These are phyloP conservation scores for Andrena fulva DNA, from an alignment of 2,888 invertebrate genomes.

Conservation along the genomic window DNA sequence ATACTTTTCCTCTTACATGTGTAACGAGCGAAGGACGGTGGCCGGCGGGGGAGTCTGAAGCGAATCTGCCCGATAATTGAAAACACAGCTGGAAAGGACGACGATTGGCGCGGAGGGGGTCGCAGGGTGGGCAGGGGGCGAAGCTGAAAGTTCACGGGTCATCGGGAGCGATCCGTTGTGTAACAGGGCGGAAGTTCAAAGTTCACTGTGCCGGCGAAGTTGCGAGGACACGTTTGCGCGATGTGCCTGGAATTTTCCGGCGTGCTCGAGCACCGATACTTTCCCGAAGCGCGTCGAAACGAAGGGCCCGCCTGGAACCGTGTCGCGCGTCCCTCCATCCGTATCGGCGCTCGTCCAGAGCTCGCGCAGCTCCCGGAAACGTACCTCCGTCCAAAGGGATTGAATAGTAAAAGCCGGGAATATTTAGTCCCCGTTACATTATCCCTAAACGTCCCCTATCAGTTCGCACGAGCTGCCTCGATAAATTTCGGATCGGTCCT, in stretches of 20 bases:
- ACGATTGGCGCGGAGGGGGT: constrained; percentile 39
- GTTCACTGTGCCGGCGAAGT: constrained; percentile 68
- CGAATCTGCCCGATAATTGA: constrained; percentile 71
- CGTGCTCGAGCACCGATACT: constrained; percentile 42
- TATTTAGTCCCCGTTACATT: constrained; percentile 52
- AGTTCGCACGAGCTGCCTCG: not conserved
- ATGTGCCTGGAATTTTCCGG: constrained; percentile 62
- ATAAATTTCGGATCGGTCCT: constrained; percentile 27
- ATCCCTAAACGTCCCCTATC: constrained; percentile 28
- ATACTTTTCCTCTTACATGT: constrained; percentile 24
- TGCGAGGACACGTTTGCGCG: constrained; percentile 49
- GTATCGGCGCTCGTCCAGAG: constrained; percentile 35
- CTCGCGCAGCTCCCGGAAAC: not conserved
- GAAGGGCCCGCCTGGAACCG: constrained; percentile 17
- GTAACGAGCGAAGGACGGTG: constrained; percentile 20
- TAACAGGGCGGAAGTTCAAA: constrained; percentile 73
- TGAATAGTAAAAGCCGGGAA: constrained; percentile 43
- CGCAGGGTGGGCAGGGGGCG: constrained; percentile 14
- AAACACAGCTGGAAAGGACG: constrained; percentile 64
- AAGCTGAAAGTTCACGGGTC: constrained; percentile 75
- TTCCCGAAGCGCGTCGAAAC: constrained; percentile 30
- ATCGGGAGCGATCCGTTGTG: constrained; percentile 65
- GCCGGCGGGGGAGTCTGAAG: constrained; percentile 31
- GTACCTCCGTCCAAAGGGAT: constrained; percentile 25
- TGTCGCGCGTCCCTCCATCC: constrained; percentile 48